A percentile compares a stretch with the other conserved stretches of the same genome.
Evolutionary conservation across 1,140 invertebrate genomes (phyloP).

Genomic region (Atta colombica): DNA sequence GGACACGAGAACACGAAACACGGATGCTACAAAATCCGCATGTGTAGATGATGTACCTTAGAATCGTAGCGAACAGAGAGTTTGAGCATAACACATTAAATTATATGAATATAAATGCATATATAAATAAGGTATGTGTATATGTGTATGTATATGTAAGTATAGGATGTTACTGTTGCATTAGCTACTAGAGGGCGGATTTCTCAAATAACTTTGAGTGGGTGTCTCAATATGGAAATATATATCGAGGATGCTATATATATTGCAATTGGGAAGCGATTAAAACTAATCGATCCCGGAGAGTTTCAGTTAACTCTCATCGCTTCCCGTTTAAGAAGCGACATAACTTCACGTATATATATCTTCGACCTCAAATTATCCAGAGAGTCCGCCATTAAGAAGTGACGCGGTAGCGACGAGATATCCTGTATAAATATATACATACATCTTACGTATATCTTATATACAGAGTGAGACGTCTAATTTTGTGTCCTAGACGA

Average conservation of each 20-base stretch:
- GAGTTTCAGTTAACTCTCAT: background rate
- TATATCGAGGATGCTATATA: background rate
- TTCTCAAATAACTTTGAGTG: background rate
- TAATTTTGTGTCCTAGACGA: constrained; percentile 15
- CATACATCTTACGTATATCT: constrained; percentile 37
- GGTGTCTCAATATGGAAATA: background rate
- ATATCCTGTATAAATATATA: constrained; percentile 4
- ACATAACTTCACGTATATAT: background rate
- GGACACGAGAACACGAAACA: constrained; percentile 47
- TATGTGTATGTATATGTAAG: constrained; percentile 25
- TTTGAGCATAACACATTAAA: constrained; percentile 64
- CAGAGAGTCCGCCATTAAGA: background rate
- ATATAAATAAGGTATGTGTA: constrained; percentile 62
- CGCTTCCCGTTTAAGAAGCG: background rate
- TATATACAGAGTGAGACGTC: constrained; percentile 21
- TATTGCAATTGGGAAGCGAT: background rate
- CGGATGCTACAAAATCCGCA: constrained; percentile 52
- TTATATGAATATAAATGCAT: constrained; percentile 63
- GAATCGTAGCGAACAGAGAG: constrained; percentile 68
- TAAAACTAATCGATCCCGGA: background rate
- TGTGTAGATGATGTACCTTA: constrained; percentile 73
- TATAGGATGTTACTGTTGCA: background rate
- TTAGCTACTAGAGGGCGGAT: background rate
- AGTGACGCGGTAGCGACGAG: background rate
- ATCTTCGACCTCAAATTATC: background rate